Conservation (phyloP, 2,888 invertebrate species). For the Harpalus rufipes region DNA sequence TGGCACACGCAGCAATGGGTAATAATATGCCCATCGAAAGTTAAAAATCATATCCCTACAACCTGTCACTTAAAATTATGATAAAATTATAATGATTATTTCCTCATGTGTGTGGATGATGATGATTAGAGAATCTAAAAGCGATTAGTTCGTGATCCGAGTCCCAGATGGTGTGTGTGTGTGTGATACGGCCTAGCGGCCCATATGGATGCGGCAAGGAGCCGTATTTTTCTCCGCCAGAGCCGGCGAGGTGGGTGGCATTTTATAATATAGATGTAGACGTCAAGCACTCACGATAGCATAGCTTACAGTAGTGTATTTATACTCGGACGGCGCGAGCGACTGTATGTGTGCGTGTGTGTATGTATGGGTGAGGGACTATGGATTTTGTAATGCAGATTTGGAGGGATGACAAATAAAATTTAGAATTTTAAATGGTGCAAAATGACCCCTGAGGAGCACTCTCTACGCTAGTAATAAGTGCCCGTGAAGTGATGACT, state of each 20-base stretch:
- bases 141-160: neutral
- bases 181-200: conserved; percentile 57
- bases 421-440: no score
- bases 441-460: no score
- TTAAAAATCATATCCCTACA: no score
- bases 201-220: conserved; percentile 52
- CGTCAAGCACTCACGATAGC: conserved; percentile 66
- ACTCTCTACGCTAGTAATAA: no score
- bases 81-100: neutral
- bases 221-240: conserved; percentile 65
- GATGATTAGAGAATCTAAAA: neutral
- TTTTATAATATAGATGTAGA: conserved; percentile 67
- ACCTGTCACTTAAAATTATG: no score
- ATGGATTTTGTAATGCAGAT: neutral
- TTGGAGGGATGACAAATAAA: neutral
- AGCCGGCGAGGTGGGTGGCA: conserved; percentile 66
- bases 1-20: no score
- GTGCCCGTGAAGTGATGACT: no score
- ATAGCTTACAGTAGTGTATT: conserved; percentile 65
- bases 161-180: conserved; percentile 45
- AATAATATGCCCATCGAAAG: no score
- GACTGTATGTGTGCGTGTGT: conserved; percentile 48
- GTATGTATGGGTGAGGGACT: neutral
- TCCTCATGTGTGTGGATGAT: neutral
- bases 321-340: conserved; percentile 54